Base-by-base conservation (phyloP, 2,888 invertebrate species). In the Plemyria rubiginata region DNA sequence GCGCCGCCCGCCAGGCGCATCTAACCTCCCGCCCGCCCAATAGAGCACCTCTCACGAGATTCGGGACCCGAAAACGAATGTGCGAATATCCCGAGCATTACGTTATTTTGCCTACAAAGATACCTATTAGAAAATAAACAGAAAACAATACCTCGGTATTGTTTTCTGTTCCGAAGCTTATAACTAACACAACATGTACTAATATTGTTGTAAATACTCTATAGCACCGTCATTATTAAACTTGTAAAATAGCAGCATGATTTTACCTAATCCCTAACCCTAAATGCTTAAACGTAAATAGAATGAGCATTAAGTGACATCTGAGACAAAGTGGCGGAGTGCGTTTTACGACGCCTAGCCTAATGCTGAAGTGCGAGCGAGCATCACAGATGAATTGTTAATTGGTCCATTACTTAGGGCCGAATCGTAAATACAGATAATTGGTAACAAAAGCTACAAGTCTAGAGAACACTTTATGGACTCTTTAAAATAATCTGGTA, bases 1-100 rank as follows among this genome's bases (percentile, higher is more conserved):
- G 91, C 91, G 90, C 88, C 87, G 85, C 85, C 84, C 78, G 85
- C 83, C 84, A 80, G 85, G 86, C 88, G 90, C 90, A 90, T 89
- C 86, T 82, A 81, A 77, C 84, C 85, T 82, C 84, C 84, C 82
- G 75, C 80, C 76, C 73, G 72, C 71, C 75, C 51, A 54, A 40
- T 49, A 40, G 70, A 71, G 73, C 75, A 72, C 77, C 70, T 68
- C 71, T 77, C 67, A 63, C 54, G 66, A 67, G 72, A 79, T 79
- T 81, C 67, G 63, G 70, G 65, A 71, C 66, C 73, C 74, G 64
- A 71, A 71, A 65, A 54, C 65, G 60, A 50, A 67, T 63, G 48
- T 59, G 48, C 29, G 48, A 45, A 52, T 36, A 60, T 38, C 29
- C 56, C 12, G 4, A 13, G 50, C 16, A 49, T 28, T 13, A 8